Percentiles rank a stretch among this genome's conserved stretches.
Evolutionary conservation across 1,140 invertebrate species (phyloP).

Genomic region (Contarinia nasturtii): DNA sequence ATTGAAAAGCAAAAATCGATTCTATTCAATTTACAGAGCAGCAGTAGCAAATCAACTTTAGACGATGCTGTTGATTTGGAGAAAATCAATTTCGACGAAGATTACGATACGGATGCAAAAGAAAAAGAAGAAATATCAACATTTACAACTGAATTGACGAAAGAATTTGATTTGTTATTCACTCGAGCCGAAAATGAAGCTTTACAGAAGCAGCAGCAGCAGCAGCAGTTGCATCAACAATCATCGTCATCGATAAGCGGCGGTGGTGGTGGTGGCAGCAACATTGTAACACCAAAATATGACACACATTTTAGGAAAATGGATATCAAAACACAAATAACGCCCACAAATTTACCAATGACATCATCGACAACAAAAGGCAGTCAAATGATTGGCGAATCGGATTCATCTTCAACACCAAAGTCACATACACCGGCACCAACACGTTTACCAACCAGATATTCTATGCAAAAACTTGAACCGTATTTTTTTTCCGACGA

Average conservation of each 20-base stretch:
- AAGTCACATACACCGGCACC: background rate
- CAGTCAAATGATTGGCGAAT: too few species aligned
- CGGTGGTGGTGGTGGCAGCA: background rate
- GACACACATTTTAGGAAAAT: too few species aligned
- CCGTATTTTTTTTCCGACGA: slow-evolving; percentile 1
- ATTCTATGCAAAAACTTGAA: slow-evolving; percentile 5
- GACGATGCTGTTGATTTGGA: background rate
- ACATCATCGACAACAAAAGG: too few species aligned
- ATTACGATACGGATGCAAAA: background rate
- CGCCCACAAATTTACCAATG: too few species aligned
- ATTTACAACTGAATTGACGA: slow-evolving; percentile 4
- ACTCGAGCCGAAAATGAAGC: background rate
- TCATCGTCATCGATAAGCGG: background rate
- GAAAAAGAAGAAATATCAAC: background rate
- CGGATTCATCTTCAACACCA: too few species aligned
- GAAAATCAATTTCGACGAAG: slow-evolving; percentile 3
- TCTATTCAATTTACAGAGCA: too few species aligned
- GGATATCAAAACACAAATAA: too few species aligned
- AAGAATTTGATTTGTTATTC: slow-evolving; percentile 5
- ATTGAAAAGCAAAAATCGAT: background rate
- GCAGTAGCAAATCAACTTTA: background rate
- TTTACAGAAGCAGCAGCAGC: background rate
- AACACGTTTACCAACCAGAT: slow-evolving; percentile 1
- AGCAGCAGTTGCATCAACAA: background rate
- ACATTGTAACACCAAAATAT: too few species aligned